Percentiles rank a stretch among this genome's conserved stretches.
These are phyloP conservation scores for Anguilla obscura DNA, from an alignment of 2,797 vertebrate genomes.

Conservation along the genomic window DNA sequence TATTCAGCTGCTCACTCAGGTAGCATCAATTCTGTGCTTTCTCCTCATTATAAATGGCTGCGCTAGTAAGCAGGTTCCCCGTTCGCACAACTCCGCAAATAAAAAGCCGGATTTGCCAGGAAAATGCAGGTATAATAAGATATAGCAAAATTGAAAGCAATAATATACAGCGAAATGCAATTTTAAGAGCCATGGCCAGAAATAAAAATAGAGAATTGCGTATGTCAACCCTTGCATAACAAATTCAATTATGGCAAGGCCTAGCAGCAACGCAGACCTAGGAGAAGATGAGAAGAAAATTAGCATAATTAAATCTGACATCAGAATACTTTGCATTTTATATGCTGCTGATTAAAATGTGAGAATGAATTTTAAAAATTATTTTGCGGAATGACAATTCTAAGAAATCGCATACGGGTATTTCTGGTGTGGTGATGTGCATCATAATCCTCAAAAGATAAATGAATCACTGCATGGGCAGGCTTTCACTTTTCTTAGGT, in stretches of 20 bases:
- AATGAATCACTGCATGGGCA: neutral
- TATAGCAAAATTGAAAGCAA: neutral
- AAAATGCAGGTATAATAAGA: neutral
- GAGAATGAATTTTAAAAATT: neutral
- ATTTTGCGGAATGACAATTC: neutral
- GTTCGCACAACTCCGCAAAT: neutral
- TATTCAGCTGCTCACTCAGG: neutral
- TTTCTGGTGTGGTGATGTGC: neutral
- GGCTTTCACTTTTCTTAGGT: neutral
- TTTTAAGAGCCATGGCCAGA: neutral
- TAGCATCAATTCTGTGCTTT: neutral
- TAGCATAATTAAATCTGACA: conserved; percentile 16
- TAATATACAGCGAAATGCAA: neutral
- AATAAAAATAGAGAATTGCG: neutral
- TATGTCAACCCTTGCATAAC: conserved; percentile 13
- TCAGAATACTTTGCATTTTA: conserved; percentile 3
- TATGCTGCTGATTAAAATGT: conserved; percentile 1
- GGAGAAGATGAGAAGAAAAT: neutral
- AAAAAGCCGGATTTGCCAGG: conserved; percentile 3
- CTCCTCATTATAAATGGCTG: neutral
- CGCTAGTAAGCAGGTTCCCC: neutral
- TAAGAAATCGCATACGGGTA: neutral
- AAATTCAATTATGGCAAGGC: conserved; percentile 7
- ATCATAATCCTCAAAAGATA: neutral
- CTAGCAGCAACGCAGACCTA: neutral